These are phyloP conservation scores for Rhimphoctona megacephalus DNA, from an alignment of 2,888 invertebrate species.

Conservation along the genomic window DNA sequence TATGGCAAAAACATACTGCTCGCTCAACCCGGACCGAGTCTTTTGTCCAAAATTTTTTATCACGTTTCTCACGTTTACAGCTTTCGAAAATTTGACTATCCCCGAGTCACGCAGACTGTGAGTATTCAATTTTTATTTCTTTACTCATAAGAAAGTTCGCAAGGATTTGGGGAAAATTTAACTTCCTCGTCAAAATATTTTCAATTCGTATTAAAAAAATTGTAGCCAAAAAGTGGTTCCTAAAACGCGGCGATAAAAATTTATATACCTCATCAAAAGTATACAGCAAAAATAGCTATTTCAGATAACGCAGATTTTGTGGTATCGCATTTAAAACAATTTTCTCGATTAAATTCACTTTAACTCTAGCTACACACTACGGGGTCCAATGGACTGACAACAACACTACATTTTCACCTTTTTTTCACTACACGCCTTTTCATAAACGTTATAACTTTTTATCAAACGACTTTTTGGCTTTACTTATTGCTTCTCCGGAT, in stretches of 20 bases:
- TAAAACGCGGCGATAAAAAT: background rate
- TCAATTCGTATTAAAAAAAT: background rate
- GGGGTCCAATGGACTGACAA: too few species aligned
- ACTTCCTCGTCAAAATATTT: background rate
- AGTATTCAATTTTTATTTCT: constrained; percentile 69
- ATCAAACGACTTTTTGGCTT: too few species aligned
- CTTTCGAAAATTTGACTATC: constrained; percentile 89
- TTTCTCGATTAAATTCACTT: background rate
- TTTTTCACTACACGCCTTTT: too few species aligned
- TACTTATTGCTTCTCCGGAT: too few species aligned
- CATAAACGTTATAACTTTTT: too few species aligned
- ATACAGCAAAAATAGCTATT: background rate
- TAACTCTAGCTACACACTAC: too few species aligned
- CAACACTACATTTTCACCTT: too few species aligned
- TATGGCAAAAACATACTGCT: constrained; percentile 87
- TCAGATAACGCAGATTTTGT: background rate
- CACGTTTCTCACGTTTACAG: constrained; percentile 89
- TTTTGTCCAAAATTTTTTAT: constrained; percentile 80
- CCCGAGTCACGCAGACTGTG: constrained; percentile 87
- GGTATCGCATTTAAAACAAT: background rate
- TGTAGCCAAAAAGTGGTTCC: background rate
- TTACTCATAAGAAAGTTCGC: background rate
- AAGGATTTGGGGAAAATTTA: constrained; percentile 11
- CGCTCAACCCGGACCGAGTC: constrained; percentile 87
- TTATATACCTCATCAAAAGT: background rate